These are phyloP conservation scores for Ectemnius lituratus DNA, from an alignment of 2,888 invertebrate species.

Conservation along the genomic window DNA sequence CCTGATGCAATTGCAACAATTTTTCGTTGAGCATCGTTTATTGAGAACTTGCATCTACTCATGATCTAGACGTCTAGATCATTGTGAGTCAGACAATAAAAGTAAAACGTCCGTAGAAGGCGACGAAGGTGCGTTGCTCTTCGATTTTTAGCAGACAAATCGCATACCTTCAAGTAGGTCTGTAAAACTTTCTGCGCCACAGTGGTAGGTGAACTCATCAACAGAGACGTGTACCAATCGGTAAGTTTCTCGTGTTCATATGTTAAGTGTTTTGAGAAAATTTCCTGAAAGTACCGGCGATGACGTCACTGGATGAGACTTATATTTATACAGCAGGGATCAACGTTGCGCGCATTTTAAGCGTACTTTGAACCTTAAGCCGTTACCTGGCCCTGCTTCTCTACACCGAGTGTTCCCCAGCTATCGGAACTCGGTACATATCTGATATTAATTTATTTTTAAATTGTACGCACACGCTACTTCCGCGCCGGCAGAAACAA, in stretches of 20 bases:
- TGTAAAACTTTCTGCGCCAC: too few species aligned
- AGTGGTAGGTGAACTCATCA: too few species aligned
- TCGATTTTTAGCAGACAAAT: too few species aligned
- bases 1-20: too few species aligned
- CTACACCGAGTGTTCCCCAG: neutral
- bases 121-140: too few species aligned
- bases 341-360: neutral
- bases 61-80: too few species aligned
- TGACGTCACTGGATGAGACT: conserved; percentile 7
- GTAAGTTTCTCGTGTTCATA: conserved; percentile 2
- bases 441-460: conserved; percentile 3
- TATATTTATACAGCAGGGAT: neutral
- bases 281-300: neutral
- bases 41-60: too few species aligned
- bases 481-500: neutral
- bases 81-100: too few species aligned
- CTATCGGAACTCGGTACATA: neutral
- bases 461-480: neutral
- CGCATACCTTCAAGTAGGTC: too few species aligned
- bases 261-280: neutral
- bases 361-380: neutral
- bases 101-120: too few species aligned
- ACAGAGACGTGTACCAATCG: conserved; percentile 2
- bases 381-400: neutral
- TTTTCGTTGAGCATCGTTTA: too few species aligned